Conservation (phyloP, 2,797 vertebrate genomes). For the Heterohyrax brucei region DNA sequence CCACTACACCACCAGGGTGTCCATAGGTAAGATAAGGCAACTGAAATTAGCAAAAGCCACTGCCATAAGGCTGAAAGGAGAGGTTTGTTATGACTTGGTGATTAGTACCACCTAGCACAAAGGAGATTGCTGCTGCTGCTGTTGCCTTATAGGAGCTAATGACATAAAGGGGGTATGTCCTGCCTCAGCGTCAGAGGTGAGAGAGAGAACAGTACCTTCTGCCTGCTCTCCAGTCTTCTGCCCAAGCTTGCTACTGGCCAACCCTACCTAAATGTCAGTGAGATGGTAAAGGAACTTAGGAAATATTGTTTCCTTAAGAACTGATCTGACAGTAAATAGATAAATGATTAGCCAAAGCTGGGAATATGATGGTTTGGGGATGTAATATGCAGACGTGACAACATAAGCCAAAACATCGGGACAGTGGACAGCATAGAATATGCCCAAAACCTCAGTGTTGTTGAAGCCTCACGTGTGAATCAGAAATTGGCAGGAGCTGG, state of each 20-base stretch:
- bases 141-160: neutral
- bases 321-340: neutral
- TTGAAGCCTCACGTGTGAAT: neutral
- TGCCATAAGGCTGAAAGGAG: neutral
- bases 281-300: neutral
- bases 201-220: neutral
- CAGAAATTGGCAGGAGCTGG: neutral
- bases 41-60: neutral
- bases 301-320: conserved; percentile 2
- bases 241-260: neutral
- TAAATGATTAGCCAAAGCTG: neutral
- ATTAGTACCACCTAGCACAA: neutral
- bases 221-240: neutral
- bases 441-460: neutral
- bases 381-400: too few relatives aligned
- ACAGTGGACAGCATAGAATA: neutral
- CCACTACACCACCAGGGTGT: too few relatives aligned
- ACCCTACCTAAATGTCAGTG: neutral
- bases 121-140: neutral
- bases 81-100: neutral
- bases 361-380: neutral
- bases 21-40: neutral
- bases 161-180: neutral
- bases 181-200: neutral
- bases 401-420: neutral